Percentiles rank a stretch among this genome's conserved stretches.
Conservation (phyloP, 2,113 vertebrate genomes). For the Tichodroma muraria region DNA sequence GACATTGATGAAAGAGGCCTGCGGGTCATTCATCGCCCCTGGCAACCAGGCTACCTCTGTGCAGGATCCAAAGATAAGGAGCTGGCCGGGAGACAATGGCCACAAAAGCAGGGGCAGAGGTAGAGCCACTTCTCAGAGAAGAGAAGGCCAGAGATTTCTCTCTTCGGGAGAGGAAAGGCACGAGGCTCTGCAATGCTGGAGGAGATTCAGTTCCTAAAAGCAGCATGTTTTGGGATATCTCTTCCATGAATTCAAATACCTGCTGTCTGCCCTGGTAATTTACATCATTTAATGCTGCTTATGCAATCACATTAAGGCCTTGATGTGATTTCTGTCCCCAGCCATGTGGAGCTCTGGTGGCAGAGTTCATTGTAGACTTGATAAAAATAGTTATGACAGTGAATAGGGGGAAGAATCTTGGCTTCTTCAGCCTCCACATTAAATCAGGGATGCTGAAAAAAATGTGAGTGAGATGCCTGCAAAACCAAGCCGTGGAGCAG, state of each 20-base stretch:
- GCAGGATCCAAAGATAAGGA: neutral
- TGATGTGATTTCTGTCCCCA: neutral
- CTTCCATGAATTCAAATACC: neutral
- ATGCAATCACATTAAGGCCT: neutral
- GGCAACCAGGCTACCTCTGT: conserved; percentile 26
- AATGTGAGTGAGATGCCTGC: neutral
- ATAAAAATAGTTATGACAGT: neutral
- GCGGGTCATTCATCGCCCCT: conserved; percentile 28
- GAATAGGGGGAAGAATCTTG: neutral
- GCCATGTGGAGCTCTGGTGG: neutral
- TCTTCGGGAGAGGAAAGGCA: neutral
- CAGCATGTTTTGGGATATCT: neutral
- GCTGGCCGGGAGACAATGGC: neutral
- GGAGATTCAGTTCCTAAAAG: neutral
- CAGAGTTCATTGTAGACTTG: neutral
- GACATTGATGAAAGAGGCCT: neutral
- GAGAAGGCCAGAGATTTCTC: no score
- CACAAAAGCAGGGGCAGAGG: neutral
- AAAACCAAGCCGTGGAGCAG: neutral
- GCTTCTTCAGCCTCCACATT: neutral
- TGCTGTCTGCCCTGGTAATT: neutral
- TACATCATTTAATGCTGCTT: neutral
- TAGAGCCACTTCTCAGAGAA: neutral
- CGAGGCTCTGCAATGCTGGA: neutral
- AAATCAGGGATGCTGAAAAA: neutral